Base-by-base conservation (phyloP, 2,797 vertebrate species). In the Hyperoplus immaculatus region DNA sequence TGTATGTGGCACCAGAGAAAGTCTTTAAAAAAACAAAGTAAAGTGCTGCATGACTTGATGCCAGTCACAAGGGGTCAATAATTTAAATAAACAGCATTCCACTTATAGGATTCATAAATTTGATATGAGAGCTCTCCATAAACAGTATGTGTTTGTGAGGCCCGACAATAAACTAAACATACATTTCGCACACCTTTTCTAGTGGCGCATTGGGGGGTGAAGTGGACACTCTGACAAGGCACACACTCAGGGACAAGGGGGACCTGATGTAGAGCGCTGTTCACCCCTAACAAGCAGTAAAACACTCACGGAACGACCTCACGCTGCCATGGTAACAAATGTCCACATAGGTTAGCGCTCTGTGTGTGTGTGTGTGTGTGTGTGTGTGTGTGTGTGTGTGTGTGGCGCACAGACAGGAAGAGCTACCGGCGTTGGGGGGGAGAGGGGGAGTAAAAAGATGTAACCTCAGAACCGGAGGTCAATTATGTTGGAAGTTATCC, bases 401-500 rank as follows among this genome's bases (percentile, higher is more conserved):
- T 29, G 29, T 29, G 29, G 73, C 5, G 2, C 56, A 16, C 45
- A 77, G 72, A 78, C 13, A 16, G 78, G 62, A 86, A 79, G 83
- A 85, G 79, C 80, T 71, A 66, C 59, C 47, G 2, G 41, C 69
- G 80, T 59, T 46, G 62, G 70, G 66, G 43, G 62, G 75, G 83
- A 88, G 62, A 68, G 66, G 43, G 62, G 75, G 83, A 89, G 84
- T 81, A 76, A 79, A 29, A 89, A 87, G 83, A 88, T 81, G 76
- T 71, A 73, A 87, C 82, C 87, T 87, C 58, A 88, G 87, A 80
- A 59, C 14, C 45, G 41, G 82, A 87, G 88, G 90, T 92, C 89
- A 92, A 88, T 93, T 93, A 90, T 64, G 70, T 64, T 81, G 80
- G 85, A 89, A 86, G 84, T 89, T 88, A 82, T 90, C 81, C 81